Percentiles rank a stretch among this genome's conserved stretches.
Evolutionary conservation across 2,888 invertebrate genomes (phyloP).

Genomic region (Pardosa pseudoannulata): DNA sequence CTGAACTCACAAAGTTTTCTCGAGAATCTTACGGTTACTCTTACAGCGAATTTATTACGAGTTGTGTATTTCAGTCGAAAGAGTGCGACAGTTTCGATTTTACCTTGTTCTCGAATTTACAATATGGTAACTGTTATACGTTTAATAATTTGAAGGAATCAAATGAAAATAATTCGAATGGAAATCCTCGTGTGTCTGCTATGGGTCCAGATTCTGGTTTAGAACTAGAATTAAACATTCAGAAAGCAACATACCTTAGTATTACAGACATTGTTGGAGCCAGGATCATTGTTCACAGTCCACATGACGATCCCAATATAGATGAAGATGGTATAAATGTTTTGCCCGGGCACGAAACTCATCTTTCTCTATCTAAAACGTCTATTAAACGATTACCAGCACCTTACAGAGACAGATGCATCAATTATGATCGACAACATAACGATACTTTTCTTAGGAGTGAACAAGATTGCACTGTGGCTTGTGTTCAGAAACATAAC

Average conservation of each 20-base stretch:
- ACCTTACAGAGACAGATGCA: conserved; percentile 72
- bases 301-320: conserved; percentile 53
- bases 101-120: not conserved
- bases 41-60: not conserved
- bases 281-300: conserved; percentile 71
- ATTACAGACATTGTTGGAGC: conserved; percentile 69
- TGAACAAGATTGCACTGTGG: not conserved
- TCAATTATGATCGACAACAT: conserved; percentile 11
- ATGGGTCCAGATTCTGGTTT: conserved; percentile 44
- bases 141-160: conserved; percentile 18
- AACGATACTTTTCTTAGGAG: not conserved
- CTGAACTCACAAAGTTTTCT: not conserved
- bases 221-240: conserved; percentile 69
- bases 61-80: conserved; percentile 26
- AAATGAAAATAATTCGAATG: not conserved
- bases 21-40: conserved; percentile 22
- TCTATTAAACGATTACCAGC: conserved; percentile 53
- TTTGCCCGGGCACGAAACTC: conserved; percentile 28
- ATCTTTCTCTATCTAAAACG: conserved; percentile 1
- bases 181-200: not conserved
- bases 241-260: conserved; percentile 58
- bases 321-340: conserved; percentile 32
- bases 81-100: conserved; percentile 12
- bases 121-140: conserved; percentile 41
- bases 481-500: conserved; percentile 11